Evolutionary conservation across 2,113 vertebrate genomes (phyloP), one percentile per base, ranked within the genome.

Genomic region (Centropus unirufus): DNA sequence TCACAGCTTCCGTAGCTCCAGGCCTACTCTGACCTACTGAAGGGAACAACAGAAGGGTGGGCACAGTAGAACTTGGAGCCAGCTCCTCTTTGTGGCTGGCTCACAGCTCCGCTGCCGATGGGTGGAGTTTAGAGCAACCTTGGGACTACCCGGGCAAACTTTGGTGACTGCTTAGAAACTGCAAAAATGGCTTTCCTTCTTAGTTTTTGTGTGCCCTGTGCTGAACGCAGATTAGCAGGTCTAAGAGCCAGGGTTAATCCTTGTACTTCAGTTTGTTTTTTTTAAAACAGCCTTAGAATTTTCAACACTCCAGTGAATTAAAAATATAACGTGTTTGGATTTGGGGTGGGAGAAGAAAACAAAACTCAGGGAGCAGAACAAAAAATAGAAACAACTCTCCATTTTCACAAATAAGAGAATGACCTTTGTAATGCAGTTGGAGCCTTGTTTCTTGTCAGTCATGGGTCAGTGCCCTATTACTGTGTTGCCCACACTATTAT

Each of bases 391-490:
- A 39, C 51, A 42, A 36, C 36, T 36, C 46, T 92, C 82, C 66
- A 87, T 92, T 91, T 89, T 87, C 87, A 74, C 70, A 87, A 89
- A 84, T 87, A 92, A 70, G 78, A 93, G 82, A 77, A 95, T 97
- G 97, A 95, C 97, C 96, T 95, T 95, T 91, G 82, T 57, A 90
- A 93, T 89, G 87, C 86, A 87, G 82, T 67, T 55, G 93, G 82
- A 96, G 91, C 92, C 82, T 95, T 97, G 96, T 83, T 95, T 97
- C 96, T 92, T 93, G 96, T 98, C 97, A 97, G 97, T 92, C 95
- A 70, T 82, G 83, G 89, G 89, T 91, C 94, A 93, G 52, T 91
- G 95, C 94, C 87, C 88, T 75, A 85, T 92, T 97, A 82, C 96
- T 93, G 80, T 73, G 94, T 77, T 91, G 95, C 85, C 87, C 86